Evolutionary conservation across 1,140 invertebrate species (phyloP).

Genomic region (Scaptodrosophila lebanonensis): DNA sequence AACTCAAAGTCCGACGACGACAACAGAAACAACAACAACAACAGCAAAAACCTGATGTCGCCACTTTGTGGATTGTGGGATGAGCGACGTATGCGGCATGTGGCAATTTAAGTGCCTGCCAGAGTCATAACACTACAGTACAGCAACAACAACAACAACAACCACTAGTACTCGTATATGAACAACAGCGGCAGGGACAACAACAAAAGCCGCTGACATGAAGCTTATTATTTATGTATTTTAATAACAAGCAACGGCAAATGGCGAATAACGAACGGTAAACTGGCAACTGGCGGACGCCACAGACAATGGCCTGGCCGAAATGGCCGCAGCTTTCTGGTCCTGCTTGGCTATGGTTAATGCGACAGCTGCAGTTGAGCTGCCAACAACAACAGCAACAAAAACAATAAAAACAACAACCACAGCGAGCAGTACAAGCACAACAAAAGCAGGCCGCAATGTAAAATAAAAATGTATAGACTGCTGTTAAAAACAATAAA

Average conservation of each 20-base stretch:
- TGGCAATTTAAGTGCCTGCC: slow-evolving; percentile 70
- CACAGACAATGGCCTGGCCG: slow-evolving; percentile 61
- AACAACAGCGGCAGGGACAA: not conserved
- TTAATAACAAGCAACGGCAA: slow-evolving; percentile 71
- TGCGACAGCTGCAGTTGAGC: slow-evolving; percentile 59
- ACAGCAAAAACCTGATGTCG: too few species aligned
- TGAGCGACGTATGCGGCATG: slow-evolving; percentile 43
- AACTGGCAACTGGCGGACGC: too few species aligned
- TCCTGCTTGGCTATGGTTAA: slow-evolving; percentile 45
- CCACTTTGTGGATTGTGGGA: too few species aligned
- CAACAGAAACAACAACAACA: too few species aligned
- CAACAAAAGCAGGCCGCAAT: too few species aligned
- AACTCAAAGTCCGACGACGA: too few species aligned
- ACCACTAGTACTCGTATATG: too few species aligned
- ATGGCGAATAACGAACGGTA: too few species aligned
- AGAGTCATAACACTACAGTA: slow-evolving; percentile 64
- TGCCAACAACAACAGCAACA: slow-evolving; percentile 16
- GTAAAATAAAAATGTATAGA: too few species aligned
- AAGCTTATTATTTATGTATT: slow-evolving; percentile 75
- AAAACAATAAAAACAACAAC: slow-evolving; percentile 3
- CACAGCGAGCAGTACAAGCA: slow-evolving; percentile 17
- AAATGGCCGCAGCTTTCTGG: slow-evolving; percentile 64
- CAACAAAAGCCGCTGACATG: slow-evolving; percentile 73
- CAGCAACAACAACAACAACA: slow-evolving; percentile 9
- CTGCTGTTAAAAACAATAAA: slow-evolving; percentile 29